Evolutionary conservation across 2,113 vertebrate genomes (phyloP).

Genomic region (Kobus ellipsiprymnus): DNA sequence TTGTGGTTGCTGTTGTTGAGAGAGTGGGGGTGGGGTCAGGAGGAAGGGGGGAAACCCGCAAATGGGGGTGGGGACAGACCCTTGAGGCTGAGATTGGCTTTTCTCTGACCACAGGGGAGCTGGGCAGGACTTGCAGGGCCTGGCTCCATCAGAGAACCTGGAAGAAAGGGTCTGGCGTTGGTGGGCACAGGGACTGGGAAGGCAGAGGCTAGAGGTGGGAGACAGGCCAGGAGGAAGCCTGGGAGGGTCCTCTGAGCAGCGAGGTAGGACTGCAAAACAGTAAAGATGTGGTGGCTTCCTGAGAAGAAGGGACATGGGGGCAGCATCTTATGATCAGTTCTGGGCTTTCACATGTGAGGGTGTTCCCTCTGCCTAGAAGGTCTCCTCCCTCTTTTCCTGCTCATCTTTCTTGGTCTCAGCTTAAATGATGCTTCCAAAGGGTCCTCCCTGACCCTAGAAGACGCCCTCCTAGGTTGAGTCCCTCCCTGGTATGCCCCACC

Average conservation of each 20-base stretch:
- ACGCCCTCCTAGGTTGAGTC: not conserved
- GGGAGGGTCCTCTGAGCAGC: not conserved
- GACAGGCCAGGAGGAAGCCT: not conserved
- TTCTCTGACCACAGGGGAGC: not conserved
- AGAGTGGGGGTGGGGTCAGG: fast-evolving
- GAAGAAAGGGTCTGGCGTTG: not conserved
- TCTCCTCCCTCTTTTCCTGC: not conserved
- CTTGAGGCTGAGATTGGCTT: not conserved
- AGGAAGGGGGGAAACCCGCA: not conserved
- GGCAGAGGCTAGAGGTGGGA: not conserved
- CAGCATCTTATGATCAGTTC: not conserved
- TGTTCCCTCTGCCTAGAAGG: not conserved
- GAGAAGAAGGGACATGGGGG: not conserved
- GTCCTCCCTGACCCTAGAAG: not conserved
- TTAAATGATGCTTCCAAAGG: not conserved
- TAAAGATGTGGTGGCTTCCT: not conserved
- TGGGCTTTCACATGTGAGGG: not conserved
- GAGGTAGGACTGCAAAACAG: not conserved
- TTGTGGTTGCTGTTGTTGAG: not conserved
- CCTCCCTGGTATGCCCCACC: not conserved
- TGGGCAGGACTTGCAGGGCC: not conserved
- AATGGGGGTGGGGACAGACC: not conserved
- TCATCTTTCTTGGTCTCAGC: not conserved
- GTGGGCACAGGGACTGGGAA: not conserved
- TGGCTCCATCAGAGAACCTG: not conserved